Evolutionary conservation across 1,140 invertebrate species (phyloP).

Genomic region (Achatina immaculata): DNA sequence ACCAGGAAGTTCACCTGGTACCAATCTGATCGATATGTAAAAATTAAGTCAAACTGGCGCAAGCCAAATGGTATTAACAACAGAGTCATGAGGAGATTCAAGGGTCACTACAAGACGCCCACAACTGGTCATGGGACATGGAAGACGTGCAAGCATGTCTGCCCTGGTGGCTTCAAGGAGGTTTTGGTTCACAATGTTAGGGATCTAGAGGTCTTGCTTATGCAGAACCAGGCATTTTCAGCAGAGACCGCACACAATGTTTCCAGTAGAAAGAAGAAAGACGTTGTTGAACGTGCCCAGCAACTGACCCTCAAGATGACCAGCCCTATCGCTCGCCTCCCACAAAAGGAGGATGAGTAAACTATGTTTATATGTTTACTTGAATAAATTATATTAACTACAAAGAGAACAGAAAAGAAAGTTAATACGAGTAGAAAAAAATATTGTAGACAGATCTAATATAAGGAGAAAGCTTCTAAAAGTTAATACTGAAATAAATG

Average conservation of each 20-base stretch:
- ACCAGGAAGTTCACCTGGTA: slow-evolving; percentile 96
- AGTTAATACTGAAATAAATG: no score
- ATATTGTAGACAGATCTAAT: no score
- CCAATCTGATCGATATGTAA: slow-evolving; percentile 96
- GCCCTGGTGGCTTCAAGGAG: slow-evolving; percentile 89
- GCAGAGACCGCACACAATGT: slow-evolving; percentile 82
- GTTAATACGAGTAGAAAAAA: no score
- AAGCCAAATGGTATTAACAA: slow-evolving; percentile 99
- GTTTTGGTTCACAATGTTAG: slow-evolving; percentile 16
- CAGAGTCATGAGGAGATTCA: slow-evolving; percentile 97
- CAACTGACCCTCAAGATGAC: slow-evolving; percentile 95
- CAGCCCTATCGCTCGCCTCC: slow-evolving; percentile 93
- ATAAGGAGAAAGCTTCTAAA: no score
- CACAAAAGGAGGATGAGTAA: slow-evolving; percentile 99
- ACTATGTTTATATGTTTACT: no score
- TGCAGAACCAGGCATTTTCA: slow-evolving; percentile 98
- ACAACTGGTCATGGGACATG: slow-evolving; percentile 99
- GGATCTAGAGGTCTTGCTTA: slow-evolving; percentile 98
- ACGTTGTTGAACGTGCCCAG: slow-evolving; percentile 71
- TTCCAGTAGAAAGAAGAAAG: slow-evolving; percentile 91
- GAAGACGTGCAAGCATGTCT: slow-evolving; percentile 93
- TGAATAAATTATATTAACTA: no score
- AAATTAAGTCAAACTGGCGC: slow-evolving; percentile 91
- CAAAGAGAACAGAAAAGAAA: no score
- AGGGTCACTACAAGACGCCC: slow-evolving; percentile 98